A percentile compares a stretch with the other conserved stretches of the same genome.
phyloP scores from a whole-genome alignment of 2,113 vertebrate species.

The Gopherus evgoodei region DNA sequence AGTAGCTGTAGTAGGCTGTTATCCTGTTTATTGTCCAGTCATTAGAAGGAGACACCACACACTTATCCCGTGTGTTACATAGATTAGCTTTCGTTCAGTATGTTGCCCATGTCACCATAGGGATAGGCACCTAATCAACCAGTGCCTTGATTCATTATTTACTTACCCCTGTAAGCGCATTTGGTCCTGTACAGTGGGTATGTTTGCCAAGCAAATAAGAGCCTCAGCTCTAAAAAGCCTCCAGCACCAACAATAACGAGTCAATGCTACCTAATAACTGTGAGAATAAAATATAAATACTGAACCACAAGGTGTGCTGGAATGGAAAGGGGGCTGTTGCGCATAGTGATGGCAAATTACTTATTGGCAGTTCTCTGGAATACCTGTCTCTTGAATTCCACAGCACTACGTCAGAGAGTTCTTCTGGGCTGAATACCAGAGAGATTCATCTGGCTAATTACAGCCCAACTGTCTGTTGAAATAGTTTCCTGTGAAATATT shows the following conservation, averaged over 20 bases:
- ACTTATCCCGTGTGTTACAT: accelerated
- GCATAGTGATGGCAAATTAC: accelerated
- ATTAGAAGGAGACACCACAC: neutral
- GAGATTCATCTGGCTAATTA: neutral
- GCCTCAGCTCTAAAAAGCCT: neutral
- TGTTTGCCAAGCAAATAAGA: conserved; percentile 57
- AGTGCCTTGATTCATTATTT: accelerated
- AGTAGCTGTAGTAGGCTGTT: neutral
- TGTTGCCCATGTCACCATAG: neutral
- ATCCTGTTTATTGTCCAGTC: neutral
- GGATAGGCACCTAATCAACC: neutral
- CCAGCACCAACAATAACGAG: neutral
- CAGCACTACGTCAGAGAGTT: neutral
- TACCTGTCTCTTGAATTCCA: neutral
- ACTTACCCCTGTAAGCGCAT: neutral
- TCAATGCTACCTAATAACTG: neutral
- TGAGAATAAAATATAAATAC: neutral
- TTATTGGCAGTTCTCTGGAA: neutral
- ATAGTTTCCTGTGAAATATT: accelerated
- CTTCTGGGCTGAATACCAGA: accelerated
- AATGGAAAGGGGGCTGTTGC: neutral
- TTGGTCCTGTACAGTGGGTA: accelerated
- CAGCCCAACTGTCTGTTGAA: accelerated
- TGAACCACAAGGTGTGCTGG: accelerated
- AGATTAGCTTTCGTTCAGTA: neutral